A percentile compares a stretch with the other conserved stretches of the same genome.
Evolutionary conservation across 2,113 vertebrate genomes (phyloP).

Genomic region (Candoia aspera): DNA sequence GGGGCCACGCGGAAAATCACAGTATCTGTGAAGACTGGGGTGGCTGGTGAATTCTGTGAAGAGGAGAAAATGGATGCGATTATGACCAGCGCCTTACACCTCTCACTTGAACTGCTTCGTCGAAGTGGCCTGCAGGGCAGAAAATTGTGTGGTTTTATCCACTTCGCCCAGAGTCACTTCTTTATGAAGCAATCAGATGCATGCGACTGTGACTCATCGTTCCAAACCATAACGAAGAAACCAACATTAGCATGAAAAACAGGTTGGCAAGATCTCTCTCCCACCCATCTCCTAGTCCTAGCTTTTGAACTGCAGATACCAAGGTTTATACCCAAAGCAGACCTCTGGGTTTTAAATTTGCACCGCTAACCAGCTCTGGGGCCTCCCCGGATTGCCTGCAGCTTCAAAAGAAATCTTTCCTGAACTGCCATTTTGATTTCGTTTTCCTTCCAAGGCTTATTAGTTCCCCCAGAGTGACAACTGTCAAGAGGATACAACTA

Average conservation of each 20-base stretch:
- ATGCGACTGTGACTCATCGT: not conserved
- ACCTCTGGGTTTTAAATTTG: not conserved
- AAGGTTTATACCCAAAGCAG: not conserved
- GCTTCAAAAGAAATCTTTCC: not conserved
- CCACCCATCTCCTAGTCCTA: not conserved
- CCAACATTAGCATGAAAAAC: not conserved
- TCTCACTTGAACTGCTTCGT: not conserved
- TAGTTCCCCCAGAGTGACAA: not conserved
- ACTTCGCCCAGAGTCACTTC: not conserved
- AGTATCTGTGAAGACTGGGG: conserved; percentile 85
- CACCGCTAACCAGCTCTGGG: not conserved
- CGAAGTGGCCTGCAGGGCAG: no score
- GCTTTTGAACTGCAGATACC: not conserved
- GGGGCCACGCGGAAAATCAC: conserved; percentile 87
- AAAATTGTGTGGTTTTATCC: not conserved
- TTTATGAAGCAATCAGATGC: not conserved
- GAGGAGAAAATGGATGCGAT: not conserved
- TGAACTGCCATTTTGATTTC: not conserved
- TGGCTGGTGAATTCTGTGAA: conserved; percentile 73
- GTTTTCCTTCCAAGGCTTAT: not conserved
- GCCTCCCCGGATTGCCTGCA: not conserved
- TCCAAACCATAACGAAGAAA: not conserved
- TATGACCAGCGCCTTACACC: not conserved
- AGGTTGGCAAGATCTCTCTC: not conserved
- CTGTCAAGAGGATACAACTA: not conserved